Evolutionary conservation across 1,140 invertebrate species (phyloP), one percentile per base, ranked within the genome.

Genomic region (Melitaea cinxia): DNA sequence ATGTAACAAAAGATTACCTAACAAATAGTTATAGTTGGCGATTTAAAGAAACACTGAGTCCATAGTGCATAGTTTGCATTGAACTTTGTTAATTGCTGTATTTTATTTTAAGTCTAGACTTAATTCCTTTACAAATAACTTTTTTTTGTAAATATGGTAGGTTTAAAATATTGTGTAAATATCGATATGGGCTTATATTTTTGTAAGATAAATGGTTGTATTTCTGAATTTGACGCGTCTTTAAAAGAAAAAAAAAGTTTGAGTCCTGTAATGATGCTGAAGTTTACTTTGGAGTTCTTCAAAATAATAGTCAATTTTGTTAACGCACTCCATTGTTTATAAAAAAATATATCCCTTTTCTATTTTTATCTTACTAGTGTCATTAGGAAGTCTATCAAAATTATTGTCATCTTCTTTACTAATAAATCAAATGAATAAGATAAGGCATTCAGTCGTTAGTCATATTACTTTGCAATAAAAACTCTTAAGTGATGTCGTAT

Each of bases 161-260:
- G 33, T 35, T 50, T 39, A 30, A 26, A 14, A 52, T 60, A 49
- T 50, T n/a, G 35, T 60, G 57, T 60, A 60, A 50, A 60, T 60
- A 60, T 50, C 17, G 28, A 67, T 49, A 50, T 50, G 49, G 45
- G 42, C 54, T 65, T 65, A 55, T 66, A 63, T 64, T 68, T 68
- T 64, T 68, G 66, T 65, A 69, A 65, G 52, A 67, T 57, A 42
- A 57, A 57, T 57, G 37, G 21, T 19, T 55, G 37, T 14, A 63
- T 45, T 42, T 30, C 14, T 58, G 12, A 23, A 23, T 17, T 21
- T 19, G 10, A 47, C 12, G 21, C 9, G 9, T 17, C 37, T 19
- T 42, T 14, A 42, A 42, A 1, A 15, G 5, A 39, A 12, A 42
- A 6, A 7, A 7, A 17, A 1, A 42, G 5, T 17, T 42, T 1